Percentiles rank a stretch among this genome's conserved stretches.
Evolutionary conservation across 2,113 vertebrate species (phyloP).

Genomic region (Cyrtonyx montezumae): DNA sequence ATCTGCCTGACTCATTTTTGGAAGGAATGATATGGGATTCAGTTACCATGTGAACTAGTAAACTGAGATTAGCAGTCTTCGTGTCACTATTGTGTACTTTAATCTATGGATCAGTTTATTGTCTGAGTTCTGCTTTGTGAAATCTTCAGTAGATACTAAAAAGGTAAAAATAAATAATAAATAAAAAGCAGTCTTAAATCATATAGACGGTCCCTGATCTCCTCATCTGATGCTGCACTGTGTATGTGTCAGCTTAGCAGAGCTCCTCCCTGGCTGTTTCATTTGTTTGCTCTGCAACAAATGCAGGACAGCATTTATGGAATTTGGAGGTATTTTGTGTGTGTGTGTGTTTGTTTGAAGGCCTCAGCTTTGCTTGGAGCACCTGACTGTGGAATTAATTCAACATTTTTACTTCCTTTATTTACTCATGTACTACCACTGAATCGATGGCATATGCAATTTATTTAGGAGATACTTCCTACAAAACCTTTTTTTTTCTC

Average conservation of each 20-base stretch:
- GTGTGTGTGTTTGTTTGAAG: background rate
- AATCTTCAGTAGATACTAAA: conserved; percentile 7
- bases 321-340: background rate
- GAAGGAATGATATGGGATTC: conserved; percentile 55
- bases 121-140: background rate
- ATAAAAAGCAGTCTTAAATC: background rate
- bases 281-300: background rate
- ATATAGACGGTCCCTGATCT: background rate
- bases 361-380: conserved; percentile 6
- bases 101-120: conserved; percentile 16
- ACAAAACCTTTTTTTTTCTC: conserved; percentile 9
- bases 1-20: conserved; percentile 59
- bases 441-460: background rate
- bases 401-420: background rate
- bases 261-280: background rate
- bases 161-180: background rate
- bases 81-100: background rate
- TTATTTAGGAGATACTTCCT: background rate
- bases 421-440: background rate
- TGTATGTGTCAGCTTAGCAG: background rate
- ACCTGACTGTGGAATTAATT: background rate
- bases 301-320: background rate
- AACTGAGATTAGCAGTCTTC: conserved; percentile 22
- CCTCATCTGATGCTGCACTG: background rate
- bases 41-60: conserved; percentile 13